Evolutionary conservation across 2,888 invertebrate species (phyloP).

Genomic region (Glaucopsyche alexis): DNA sequence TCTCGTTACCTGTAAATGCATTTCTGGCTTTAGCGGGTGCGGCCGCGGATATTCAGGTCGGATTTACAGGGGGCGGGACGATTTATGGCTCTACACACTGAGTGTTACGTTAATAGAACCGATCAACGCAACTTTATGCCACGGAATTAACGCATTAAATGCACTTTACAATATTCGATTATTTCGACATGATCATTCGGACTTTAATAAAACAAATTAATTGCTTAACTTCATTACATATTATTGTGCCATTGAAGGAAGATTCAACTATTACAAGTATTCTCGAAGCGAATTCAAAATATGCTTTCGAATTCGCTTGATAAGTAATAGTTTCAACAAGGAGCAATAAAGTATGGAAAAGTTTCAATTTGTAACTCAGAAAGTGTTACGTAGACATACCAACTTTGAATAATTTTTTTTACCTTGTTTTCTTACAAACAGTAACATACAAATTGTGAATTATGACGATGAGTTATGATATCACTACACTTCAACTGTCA

Average conservation of each 20-base stretch:
- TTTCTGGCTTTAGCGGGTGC: conserved; percentile 4
- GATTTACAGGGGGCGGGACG: conserved; percentile 34
- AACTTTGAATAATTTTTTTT: too few species aligned
- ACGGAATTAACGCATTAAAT: background rate
- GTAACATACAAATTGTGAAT: background rate
- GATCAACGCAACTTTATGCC: conserved; percentile 20
- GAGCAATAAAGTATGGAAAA: too few species aligned
- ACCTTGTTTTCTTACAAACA: too few species aligned
- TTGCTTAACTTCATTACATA: too few species aligned
- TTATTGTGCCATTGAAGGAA: too few species aligned
- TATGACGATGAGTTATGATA: background rate
- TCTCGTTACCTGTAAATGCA: background rate
- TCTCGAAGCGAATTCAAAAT: too few species aligned
- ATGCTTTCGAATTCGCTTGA: too few species aligned
- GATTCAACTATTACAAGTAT: too few species aligned
- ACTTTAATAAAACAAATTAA: too few species aligned
- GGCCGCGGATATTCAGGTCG: conserved; percentile 30
- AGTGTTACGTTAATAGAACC: conserved; percentile 9
- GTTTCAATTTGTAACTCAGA: too few species aligned
- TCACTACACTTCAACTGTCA: background rate
- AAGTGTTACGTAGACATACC: too few species aligned
- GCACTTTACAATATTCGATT: background rate
- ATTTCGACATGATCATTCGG: background rate
- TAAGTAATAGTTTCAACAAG: too few species aligned
- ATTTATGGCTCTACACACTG: conserved; percentile 36